These are phyloP conservation scores for Varanus komodoensis DNA, from an alignment of 2,113 vertebrate genomes.

Conservation along the genomic window DNA sequence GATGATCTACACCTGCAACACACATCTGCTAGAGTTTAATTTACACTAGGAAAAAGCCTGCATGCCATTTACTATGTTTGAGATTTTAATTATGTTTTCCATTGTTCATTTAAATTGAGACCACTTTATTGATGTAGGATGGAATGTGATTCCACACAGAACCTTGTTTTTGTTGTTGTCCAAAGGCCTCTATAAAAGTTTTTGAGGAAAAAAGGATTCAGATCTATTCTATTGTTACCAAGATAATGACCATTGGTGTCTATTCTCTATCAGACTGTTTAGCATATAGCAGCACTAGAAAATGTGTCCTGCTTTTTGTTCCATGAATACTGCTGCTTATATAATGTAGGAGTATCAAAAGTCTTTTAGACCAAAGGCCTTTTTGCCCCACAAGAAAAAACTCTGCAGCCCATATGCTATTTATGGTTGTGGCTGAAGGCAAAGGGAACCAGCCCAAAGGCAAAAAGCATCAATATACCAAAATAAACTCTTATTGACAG, in stretches of 20 bases:
- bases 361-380: too few species aligned
- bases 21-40: conserved; percentile 70
- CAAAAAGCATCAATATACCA: too few species aligned
- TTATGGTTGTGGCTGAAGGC: too few species aligned
- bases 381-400: too few species aligned
- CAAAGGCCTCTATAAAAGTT: background rate
- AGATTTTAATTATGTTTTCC: conserved; percentile 28
- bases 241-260: rapidly evolving
- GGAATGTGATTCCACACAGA: rapidly evolving
- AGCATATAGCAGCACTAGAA: conserved; percentile 15
- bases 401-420: too few species aligned
- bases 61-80: background rate
- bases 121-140: background rate
- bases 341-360: background rate
- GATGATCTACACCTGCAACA: conserved; percentile 72
- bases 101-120: background rate
- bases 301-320: background rate
- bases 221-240: background rate
- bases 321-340: background rate
- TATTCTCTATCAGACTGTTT: conserved; percentile 3
- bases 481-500: too few species aligned
- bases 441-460: too few species aligned
- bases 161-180: background rate
- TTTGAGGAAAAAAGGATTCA: background rate
- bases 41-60: conserved; percentile 37